A percentile compares a stretch with the other conserved stretches of the same genome.
phyloP scores from a whole-genome alignment of 1,140 invertebrate species.

The Drosophila sucinea region DNA sequence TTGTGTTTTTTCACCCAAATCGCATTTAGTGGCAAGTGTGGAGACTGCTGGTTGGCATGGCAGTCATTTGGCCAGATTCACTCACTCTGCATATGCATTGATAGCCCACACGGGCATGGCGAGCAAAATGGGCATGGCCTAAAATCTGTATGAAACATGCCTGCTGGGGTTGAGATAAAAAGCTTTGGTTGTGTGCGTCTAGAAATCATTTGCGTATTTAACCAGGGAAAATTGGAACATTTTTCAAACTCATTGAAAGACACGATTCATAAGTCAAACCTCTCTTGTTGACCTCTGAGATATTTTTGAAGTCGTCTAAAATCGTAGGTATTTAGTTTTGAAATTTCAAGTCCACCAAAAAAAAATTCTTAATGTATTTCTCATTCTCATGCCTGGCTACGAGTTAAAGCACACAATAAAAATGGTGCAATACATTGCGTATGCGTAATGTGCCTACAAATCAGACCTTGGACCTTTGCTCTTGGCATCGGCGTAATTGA shows the following conservation, averaged over 20 bases:
- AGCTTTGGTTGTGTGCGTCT: neutral
- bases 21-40: conserved; percentile 21
- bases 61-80: conserved; percentile 18
- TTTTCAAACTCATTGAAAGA: no score
- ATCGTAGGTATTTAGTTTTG: no score
- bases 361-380: no score
- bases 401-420: neutral
- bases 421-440: conserved; percentile 38
- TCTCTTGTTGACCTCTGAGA: no score
- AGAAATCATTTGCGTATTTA: neutral
- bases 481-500: conserved; percentile 51
- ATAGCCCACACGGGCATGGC: conserved; percentile 10
- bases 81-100: conserved; percentile 33
- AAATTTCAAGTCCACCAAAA: no score
- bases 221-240: no score
- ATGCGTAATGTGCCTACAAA: conserved; percentile 34
- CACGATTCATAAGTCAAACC: no score
- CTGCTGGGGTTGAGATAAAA: conserved; percentile 32
- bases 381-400: no score
- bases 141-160: conserved; percentile 1
- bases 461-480: conserved; percentile 21
- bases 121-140: conserved; percentile 8
- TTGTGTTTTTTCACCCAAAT: conserved; percentile 16
- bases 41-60: neutral
- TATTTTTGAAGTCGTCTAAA: no score